Base-by-base conservation (phyloP, 2,888 invertebrate species). In the Caenorhabditis sp. region DNA sequence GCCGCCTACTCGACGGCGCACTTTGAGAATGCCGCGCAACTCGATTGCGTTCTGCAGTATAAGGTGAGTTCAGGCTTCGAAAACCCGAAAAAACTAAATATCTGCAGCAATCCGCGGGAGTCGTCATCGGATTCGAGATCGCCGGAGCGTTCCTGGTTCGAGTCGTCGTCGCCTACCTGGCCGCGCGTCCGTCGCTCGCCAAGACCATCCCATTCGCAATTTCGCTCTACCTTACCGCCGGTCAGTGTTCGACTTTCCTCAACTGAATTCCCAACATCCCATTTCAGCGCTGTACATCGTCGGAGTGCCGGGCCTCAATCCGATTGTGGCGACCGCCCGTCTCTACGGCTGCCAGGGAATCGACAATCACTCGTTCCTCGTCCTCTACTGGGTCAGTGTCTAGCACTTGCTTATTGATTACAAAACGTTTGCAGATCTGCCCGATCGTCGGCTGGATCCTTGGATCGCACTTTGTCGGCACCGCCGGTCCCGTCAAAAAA, bases 231-330 rank as follows among this genome's bases (percentile, higher is more conserved):
- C 56, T 86, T 41, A 80, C 80, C 8, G 46, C 79, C 26, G 85
- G 85, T 86, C 32, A 48, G 72, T 73, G n/a, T n/a, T n/a, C 22
- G 11, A n/a, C n/a, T n/a, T n/a, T n/a, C n/a, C n/a, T n/a, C n/a
- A n/a, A n/a, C n/a, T n/a, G n/a, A 15, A 30, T 9, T 43, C 37
- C 39, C 26, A 17, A 24, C 17, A 13, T 30, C 0, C 22, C 7
- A 22, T 76, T 83, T 43, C 71, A 87, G 88, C 85, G 2, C 66
- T 88, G 4, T 76, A 71, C 56, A 65, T 82, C 30, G 68, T 87
- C 43, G 88, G 88, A n/a, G 84, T 86, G 2, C 85, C 87, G 13
- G 88, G 84, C n/a, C 62, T 88, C 32, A 88, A 88, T 71, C 88
- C 88, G 11, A 82, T 84, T n/a, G 81, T 85, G 9, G 84, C 84